Base-by-base conservation (phyloP, 2,888 invertebrate species). In the Sminthurides aquaticus region DNA sequence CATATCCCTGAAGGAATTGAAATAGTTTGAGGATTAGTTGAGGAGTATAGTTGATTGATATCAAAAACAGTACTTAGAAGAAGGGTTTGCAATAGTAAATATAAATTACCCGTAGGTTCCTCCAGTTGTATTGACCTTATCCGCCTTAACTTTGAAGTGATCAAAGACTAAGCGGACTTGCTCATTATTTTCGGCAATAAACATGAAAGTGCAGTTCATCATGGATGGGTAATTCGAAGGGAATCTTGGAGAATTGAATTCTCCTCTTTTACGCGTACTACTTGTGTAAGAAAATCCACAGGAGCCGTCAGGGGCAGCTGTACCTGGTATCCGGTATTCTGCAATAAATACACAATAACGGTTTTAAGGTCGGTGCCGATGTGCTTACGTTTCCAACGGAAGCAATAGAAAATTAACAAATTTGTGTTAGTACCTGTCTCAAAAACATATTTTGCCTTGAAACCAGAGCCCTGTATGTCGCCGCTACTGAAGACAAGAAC, bases 401-500 rank as follows among this genome's bases (percentile, higher is more conserved):
- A n/a, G n/a, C n/a, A n/a, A n/a, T n/a, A n/a, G n/a, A n/a, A n/a
- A n/a, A n/a, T n/a, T n/a, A n/a, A n/a, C n/a, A n/a, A n/a, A n/a
- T n/a, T n/a, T n/a, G n/a, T n/a, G n/a, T n/a, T n/a, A 34, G 27
- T 54, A 89, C 89, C 89, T 80, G 89, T 89, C 82, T 90, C 87
- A 79, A 91, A 91, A 58, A 86, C 85, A 78, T 89, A 92, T 79
- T 85, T 86, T 74, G 91, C 91, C 79, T 94, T 93, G 78, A 96
- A 95, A 65, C 95, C 94, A 58, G 88, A 84, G 8, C 95, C 96
- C 79, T 90, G 90, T 64, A 88, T 82, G 76, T 93, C 91, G 1
- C 94, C 94, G 62, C 93, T 93, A 79, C 92, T 92, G 80, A 97
- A 95, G 59, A 95, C 91, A 87, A 97, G 89, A 56, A 95, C 91